Conservation (phyloP, 2,113 vertebrate species). For the Melanostigma gelatinosum region DNA sequence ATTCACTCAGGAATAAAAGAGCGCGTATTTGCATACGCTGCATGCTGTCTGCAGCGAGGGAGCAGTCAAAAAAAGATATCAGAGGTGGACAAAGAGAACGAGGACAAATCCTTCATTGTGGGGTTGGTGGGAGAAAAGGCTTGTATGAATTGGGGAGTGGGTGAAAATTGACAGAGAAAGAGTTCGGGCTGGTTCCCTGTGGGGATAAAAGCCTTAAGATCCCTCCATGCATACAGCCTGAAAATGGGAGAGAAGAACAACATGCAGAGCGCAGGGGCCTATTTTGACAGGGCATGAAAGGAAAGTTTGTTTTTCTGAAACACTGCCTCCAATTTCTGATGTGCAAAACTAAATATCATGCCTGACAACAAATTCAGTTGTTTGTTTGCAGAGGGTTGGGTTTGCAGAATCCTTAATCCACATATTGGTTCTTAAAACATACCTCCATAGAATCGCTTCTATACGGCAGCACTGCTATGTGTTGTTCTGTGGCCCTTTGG, state of each 20-base stretch:
- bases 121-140: conserved; percentile 76
- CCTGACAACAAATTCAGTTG: conserved; percentile 25
- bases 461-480: conserved; percentile 13
- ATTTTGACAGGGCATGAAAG: conserved; percentile 64
- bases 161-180: conserved; percentile 85
- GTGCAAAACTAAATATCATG: conserved; percentile 4
- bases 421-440: background rate
- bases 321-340: conserved; percentile 46
- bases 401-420: conserved; percentile 17
- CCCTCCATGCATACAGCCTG: conserved; percentile 75
- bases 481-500: conserved; percentile 21
- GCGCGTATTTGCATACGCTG: conserved; percentile 81
- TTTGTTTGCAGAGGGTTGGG: conserved; percentile 2
- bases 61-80: conserved; percentile 81
- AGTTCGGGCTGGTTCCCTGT: conserved; percentile 78
- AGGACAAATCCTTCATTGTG: conserved; percentile 83
- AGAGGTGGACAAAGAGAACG: conserved; percentile 80
- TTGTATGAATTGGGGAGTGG: conserved; percentile 81
- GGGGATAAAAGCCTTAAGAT: conserved; percentile 81
- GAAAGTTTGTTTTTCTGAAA: conserved; percentile 78
- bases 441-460: background rate
- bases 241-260: conserved; percentile 78
- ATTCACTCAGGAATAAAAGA: conserved; percentile 76
- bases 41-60: conserved; percentile 81
- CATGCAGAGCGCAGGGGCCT: conserved; percentile 67